Evolutionary conservation across 2,113 vertebrate species (phyloP).

Genomic region (Grammomys dolichurus): DNA sequence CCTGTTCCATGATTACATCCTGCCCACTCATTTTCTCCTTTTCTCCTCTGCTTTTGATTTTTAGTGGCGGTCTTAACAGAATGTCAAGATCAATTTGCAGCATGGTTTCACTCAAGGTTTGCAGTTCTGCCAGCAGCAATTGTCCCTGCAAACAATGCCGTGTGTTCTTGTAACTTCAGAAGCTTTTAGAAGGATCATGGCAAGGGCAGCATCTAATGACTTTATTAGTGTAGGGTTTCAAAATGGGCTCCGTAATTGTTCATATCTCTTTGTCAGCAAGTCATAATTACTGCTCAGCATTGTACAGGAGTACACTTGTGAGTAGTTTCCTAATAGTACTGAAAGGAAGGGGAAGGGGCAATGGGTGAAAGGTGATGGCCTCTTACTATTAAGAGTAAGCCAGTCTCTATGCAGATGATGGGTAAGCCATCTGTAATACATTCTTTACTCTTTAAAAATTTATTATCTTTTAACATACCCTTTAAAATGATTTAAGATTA

Average conservation of each 20-base stretch:
- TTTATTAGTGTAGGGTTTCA: conserved; percentile 96
- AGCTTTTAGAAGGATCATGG: conserved; percentile 91
- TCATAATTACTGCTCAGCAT: conserved; percentile 94
- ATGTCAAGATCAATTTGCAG: conserved; percentile 95
- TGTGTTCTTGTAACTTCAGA: conserved; percentile 94
- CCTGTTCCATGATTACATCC: conserved; percentile 91
- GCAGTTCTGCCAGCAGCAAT: conserved; percentile 90
- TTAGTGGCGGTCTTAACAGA: conserved; percentile 91
- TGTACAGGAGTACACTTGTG: conserved; percentile 89
- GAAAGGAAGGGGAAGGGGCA: conserved; percentile 86
- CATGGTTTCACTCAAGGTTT: conserved; percentile 94
- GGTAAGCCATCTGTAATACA: conserved; percentile 86
- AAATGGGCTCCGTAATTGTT: conserved; percentile 94
- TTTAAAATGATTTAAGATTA: conserved; percentile 82
- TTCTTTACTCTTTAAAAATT: conserved; percentile 83
- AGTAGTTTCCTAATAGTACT: conserved; percentile 88
- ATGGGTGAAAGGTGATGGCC: conserved; percentile 89
- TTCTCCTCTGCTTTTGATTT: conserved; percentile 92
- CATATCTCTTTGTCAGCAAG: conserved; percentile 94
- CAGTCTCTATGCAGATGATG: conserved; percentile 82
- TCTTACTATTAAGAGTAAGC: conserved; percentile 83
- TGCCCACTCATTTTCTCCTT: conserved; percentile 93
- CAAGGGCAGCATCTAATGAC: conserved; percentile 93
- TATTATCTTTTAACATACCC: conserved; percentile 85
- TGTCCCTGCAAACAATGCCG: conserved; percentile 90